A percentile compares a stretch with the other conserved stretches of the same genome.
Evolutionary conservation across 2,888 invertebrate genomes (phyloP).

Genomic region (Rhingia campestris): DNA sequence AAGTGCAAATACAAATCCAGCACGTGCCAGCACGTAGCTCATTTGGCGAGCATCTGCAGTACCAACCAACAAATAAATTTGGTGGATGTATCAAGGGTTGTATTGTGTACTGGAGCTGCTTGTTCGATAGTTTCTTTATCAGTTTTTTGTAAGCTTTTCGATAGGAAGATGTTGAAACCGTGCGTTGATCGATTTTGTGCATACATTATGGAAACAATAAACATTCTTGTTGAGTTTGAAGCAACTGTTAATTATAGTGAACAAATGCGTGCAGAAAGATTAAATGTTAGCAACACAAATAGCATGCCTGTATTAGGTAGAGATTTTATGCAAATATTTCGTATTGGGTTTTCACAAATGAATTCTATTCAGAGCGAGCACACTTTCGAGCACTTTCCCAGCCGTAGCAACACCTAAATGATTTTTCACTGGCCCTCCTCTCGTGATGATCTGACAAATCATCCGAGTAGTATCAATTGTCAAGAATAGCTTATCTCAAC

Average conservation of each 20-base stretch:
- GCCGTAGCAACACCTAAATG: too few species aligned
- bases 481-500: too few species aligned
- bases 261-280: conserved; percentile 14
- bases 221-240: conserved; percentile 24
- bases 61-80: conserved; percentile 21
- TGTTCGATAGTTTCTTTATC: conserved; percentile 1
- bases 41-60: too few species aligned
- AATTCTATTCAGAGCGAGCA: too few species aligned
- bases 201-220: conserved; percentile 15
- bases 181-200: conserved; percentile 22
- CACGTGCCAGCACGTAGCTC: conserved; percentile 28
- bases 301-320: conserved; percentile 25
- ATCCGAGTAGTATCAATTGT: too few species aligned
- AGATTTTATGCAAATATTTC: too few species aligned
- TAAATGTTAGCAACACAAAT: conserved; percentile 14
- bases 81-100: conserved; percentile 14
- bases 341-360: too few species aligned
- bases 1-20: conserved; percentile 41
- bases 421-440: too few species aligned
- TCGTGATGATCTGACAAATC: too few species aligned
- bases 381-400: too few species aligned
- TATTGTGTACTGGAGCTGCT: conserved; percentile 14
- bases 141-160: conserved; percentile 12
- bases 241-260: conserved; percentile 10
- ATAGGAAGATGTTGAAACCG: conserved; percentile 7